Evolutionary conservation across 2,888 invertebrate genomes (phyloP).

Genomic region (Stenolophus ochropezus): DNA sequence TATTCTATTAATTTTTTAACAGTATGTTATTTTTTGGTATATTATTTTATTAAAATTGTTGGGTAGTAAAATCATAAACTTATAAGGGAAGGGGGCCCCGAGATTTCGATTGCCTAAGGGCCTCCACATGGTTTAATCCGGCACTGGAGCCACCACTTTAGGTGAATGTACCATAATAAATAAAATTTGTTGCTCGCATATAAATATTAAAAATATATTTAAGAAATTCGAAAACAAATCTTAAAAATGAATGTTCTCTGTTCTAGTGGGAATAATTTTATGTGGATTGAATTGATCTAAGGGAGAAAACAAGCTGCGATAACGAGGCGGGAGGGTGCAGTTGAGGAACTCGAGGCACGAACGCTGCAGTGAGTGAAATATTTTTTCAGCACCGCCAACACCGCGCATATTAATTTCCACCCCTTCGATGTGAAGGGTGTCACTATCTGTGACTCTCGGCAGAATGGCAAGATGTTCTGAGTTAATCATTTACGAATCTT

Average conservation of each 20-base stretch:
- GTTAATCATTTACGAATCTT: slow-evolving; percentile 50
- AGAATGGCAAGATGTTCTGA: slow-evolving; percentile 15
- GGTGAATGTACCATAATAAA: too few species aligned
- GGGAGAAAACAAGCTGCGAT: slow-evolving; percentile 19
- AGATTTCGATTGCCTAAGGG: too few species aligned
- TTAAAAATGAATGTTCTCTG: background rate
- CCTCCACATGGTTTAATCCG: too few species aligned
- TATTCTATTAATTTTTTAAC: too few species aligned
- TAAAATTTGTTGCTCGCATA: too few species aligned
- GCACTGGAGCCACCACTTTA: too few species aligned
- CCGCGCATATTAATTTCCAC: slow-evolving; percentile 48
- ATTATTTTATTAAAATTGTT: too few species aligned
- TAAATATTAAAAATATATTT: too few species aligned
- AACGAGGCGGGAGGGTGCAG: background rate
- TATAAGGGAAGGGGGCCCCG: too few species aligned
- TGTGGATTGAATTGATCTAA: slow-evolving; percentile 31
- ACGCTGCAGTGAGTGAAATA: slow-evolving; percentile 27
- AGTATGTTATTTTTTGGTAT: too few species aligned
- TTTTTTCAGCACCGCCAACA: slow-evolving; percentile 23
- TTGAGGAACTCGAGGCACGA: background rate
- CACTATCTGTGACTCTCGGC: background rate
- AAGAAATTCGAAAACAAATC: slow-evolving; percentile 1
- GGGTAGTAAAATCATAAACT: too few species aligned
- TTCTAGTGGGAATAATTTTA: slow-evolving; percentile 6
- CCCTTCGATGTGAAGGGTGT: slow-evolving; percentile 8